Percentiles rank a stretch among this genome's conserved stretches.
Conservation (phyloP, 1,140 invertebrate species). For the Eurytemora carolleeae region DNA sequence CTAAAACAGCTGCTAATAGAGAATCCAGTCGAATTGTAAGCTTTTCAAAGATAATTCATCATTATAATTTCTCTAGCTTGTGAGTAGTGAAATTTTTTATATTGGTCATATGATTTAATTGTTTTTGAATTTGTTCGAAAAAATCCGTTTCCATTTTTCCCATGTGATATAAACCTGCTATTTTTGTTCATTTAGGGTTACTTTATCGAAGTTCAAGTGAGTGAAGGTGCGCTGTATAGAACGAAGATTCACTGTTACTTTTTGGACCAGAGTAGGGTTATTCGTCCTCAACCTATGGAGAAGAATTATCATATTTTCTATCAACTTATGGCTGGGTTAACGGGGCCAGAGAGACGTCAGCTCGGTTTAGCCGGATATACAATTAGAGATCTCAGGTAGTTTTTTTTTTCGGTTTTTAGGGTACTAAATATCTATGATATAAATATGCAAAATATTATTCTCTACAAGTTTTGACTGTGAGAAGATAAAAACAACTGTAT, state of each 20-base stretch:
- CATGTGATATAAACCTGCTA: too few species aligned
- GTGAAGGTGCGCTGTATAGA: constrained; percentile 77
- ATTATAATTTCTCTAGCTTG: neutral
- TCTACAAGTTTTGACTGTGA: too few species aligned
- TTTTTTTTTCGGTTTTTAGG: too few species aligned
- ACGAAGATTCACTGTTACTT: constrained; percentile 93
- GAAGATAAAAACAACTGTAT: too few species aligned
- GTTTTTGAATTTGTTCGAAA: too few species aligned
- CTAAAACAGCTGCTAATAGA: constrained; percentile 66
- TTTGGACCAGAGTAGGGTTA: constrained; percentile 63
- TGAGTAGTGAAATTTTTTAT: too few species aligned
- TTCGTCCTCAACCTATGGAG: constrained; percentile 57
- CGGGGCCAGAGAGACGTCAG: constrained; percentile 55
- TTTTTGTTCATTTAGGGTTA: constrained; percentile 74
- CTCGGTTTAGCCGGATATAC: neutral
- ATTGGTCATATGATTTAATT: too few species aligned
- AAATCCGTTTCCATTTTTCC: too few species aligned
- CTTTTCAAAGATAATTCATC: constrained; percentile 25
- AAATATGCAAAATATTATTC: too few species aligned
- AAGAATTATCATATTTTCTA: constrained; percentile 96
- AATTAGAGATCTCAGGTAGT: too few species aligned
- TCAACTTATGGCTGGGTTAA: constrained; percentile 77
- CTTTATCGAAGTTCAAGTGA: constrained; percentile 88
- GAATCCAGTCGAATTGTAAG: constrained; percentile 82
- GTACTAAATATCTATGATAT: too few species aligned